These are phyloP conservation scores for Oryctes rhinoceros DNA, from an alignment of 1,140 invertebrate genomes.

Conservation along the genomic window DNA sequence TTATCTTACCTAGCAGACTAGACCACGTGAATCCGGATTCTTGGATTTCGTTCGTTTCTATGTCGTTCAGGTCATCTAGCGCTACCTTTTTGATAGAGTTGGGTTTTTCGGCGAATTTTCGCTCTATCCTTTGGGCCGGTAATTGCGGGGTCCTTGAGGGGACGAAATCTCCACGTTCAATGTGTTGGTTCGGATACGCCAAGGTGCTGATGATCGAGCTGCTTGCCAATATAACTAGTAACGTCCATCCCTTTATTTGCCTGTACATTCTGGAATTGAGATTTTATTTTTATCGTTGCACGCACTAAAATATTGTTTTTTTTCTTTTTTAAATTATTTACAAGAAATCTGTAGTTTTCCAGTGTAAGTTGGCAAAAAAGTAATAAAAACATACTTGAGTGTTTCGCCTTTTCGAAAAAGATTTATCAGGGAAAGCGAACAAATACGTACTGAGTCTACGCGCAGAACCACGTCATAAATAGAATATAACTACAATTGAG, in stretches of 20 bases:
- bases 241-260: constrained; percentile 64
- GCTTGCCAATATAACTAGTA: constrained; percentile 65
- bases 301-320: not conserved
- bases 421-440: no score
- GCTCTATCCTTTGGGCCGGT: constrained; percentile 65
- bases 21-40: constrained; percentile 82
- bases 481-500: no score
- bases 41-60: constrained; percentile 80
- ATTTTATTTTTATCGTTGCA: not conserved
- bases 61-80: constrained; percentile 80
- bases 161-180: constrained; percentile 46
- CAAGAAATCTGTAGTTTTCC: no score
- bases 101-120: constrained; percentile 87
- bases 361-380: no score
- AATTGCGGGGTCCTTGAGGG: constrained; percentile 62
- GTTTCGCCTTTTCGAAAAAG: no score
- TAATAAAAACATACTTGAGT: no score
- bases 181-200: constrained; percentile 59
- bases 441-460: no score
- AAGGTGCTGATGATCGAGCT: constrained; percentile 65
- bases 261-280: constrained; percentile 59
- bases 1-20: constrained; percentile 75
- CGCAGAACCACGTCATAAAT: no score
- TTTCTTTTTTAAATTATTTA: no score
- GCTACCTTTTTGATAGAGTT: constrained; percentile 88